Percentiles rank a stretch among this genome's conserved stretches.
These are phyloP conservation scores for Lutraria rhynchaena DNA, from an alignment of 1,140 invertebrate genomes.

Conservation along the genomic window DNA sequence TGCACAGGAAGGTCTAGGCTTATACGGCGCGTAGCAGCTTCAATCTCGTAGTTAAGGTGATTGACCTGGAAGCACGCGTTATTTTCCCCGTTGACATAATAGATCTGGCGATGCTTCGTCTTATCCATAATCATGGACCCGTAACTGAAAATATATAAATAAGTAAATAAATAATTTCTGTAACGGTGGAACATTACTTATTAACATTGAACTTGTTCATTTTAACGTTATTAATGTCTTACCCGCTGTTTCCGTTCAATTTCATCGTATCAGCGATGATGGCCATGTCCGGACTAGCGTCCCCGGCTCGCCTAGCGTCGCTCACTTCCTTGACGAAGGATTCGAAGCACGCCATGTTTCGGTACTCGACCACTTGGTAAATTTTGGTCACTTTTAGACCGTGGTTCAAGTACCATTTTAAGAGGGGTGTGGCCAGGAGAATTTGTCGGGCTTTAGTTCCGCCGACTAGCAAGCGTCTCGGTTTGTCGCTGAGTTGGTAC, in stretches of 20 bases:
- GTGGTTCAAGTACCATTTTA: slow-evolving; percentile 59
- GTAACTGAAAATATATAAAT: too few relatives aligned
- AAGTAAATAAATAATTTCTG: too few relatives aligned
- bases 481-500: slow-evolving; percentile 54
- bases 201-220: too few relatives aligned
- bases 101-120: slow-evolving; percentile 8
- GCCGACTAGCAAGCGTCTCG: slow-evolving; percentile 23
- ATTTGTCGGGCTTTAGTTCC: slow-evolving; percentile 53
- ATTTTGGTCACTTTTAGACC: slow-evolving; percentile 41
- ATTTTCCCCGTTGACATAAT: slow-evolving; percentile 38
- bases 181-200: too few relatives aligned
- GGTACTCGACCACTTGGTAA: slow-evolving; percentile 67
- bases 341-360: slow-evolving; percentile 53
- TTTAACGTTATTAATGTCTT: too few relatives aligned
- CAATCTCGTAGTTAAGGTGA: slow-evolving; percentile 39
- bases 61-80: slow-evolving; percentile 17
- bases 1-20: slow-evolving; percentile 56
- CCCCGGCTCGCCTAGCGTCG: slow-evolving; percentile 59
- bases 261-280: slow-evolving; percentile 67
- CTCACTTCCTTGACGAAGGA: slow-evolving; percentile 62
- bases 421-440: slow-evolving; percentile 59
- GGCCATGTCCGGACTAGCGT: slow-evolving; percentile 42
- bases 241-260: slow-evolving; percentile 57
- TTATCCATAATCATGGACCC: slow-evolving; percentile 54
- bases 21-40: slow-evolving; percentile 10